Evolutionary conservation across 35 echinoderm and acorn worm genomes (phyloP).

Genomic region (Ophiothrix spiculata): DNA sequence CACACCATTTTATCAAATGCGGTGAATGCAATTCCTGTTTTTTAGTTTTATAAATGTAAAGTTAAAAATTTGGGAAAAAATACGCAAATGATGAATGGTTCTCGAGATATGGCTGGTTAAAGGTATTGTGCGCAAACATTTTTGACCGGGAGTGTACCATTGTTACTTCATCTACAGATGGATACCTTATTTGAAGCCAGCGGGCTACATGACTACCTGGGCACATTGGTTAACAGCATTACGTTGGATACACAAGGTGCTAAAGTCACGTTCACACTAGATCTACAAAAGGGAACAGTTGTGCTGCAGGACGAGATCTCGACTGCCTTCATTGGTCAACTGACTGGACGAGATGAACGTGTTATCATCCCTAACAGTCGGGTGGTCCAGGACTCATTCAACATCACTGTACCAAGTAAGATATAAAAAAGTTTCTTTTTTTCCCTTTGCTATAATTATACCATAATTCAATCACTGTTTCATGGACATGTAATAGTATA

Average conservation of each 20-base stretch:
- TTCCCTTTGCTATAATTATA: too few relatives aligned
- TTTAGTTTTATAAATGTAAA: too few relatives aligned
- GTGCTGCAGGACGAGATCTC: conserved; percentile 7
- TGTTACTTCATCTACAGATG: conserved; percentile 9
- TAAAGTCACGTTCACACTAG: background rate
- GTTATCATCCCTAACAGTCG: conserved; percentile 12
- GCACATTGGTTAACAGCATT: conserved; percentile 4
- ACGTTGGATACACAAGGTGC: background rate
- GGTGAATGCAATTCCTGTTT: too few relatives aligned
- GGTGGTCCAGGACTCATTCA: conserved; percentile 5
- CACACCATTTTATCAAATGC: too few relatives aligned
- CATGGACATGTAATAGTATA: too few relatives aligned
- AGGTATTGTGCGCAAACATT: too few relatives aligned
- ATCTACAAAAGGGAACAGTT: background rate
- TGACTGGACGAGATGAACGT: conserved; percentile 4
- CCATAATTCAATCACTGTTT: too few relatives aligned
- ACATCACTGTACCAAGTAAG: conserved; percentile 17
- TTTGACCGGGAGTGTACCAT: too few relatives aligned
- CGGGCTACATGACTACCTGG: conserved; percentile 10
- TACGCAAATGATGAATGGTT: too few relatives aligned
- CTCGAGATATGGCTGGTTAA: too few relatives aligned
- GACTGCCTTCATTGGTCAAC: conserved; percentile 1
- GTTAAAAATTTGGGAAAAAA: too few relatives aligned
- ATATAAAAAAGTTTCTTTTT: too few relatives aligned
- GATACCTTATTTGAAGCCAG: conserved; percentile 23